Evolutionary conservation across 2,113 vertebrate genomes (phyloP).

Genomic region (Glaucomys volans): DNA sequence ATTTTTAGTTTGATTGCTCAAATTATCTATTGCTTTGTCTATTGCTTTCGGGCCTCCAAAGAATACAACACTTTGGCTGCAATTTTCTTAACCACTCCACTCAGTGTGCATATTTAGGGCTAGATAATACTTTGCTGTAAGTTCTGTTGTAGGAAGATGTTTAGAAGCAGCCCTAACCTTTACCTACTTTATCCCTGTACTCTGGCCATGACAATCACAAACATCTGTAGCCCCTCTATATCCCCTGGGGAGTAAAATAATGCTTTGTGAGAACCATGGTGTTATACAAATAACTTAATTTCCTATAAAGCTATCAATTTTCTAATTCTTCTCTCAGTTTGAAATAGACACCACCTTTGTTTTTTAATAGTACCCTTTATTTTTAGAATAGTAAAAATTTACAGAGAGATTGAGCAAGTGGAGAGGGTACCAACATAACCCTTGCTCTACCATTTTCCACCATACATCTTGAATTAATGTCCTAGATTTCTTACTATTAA

Average conservation of each 20-base stretch:
- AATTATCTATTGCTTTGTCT: not conserved
- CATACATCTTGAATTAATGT: not conserved
- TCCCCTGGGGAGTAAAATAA: not conserved
- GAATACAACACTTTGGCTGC: not conserved
- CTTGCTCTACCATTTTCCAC: not conserved
- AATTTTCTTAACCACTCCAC: not conserved
- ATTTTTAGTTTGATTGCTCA: not conserved
- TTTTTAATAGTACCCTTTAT: not conserved
- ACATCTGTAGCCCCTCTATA: not conserved
- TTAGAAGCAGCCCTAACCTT: not conserved
- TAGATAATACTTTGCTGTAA: not conserved
- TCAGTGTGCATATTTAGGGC: not conserved
- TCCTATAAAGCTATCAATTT: not conserved
- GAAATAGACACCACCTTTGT: not conserved
- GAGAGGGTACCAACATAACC: not conserved
- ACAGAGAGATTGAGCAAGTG: not conserved
- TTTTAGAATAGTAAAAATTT: not conserved
- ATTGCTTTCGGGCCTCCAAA: accelerated
- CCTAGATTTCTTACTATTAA: not conserved
- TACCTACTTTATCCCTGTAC: not conserved
- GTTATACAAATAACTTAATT: not conserved
- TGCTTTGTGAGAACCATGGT: too few relatives aligned
- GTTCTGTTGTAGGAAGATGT: not conserved
- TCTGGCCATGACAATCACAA: not conserved
- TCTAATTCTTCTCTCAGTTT: not conserved